Evolutionary conservation across 2,113 vertebrate genomes (phyloP), one percentile per base, ranked within the genome.

Genomic region (Neogobius melanostomus): DNA sequence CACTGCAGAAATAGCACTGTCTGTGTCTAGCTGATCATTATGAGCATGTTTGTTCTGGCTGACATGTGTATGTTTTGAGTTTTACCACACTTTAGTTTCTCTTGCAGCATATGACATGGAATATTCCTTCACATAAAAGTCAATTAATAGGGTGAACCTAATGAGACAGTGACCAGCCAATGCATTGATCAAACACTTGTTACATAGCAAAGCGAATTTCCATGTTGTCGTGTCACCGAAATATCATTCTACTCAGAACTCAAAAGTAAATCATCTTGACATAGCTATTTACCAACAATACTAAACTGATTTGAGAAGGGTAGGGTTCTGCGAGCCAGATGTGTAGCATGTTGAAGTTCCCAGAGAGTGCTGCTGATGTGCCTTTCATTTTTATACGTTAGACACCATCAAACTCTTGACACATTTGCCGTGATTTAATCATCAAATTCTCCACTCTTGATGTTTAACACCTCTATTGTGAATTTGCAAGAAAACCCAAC

Each of bases 321-420:
- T 63, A 57, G 21, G 36, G 66, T 82, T 91, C 89, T 92, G 88
- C 74, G 57, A 72, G 65, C 91, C 91, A 93, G 92, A 92, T 93
- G 90, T 75, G 72, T 66, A 72, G 70, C 74, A 72, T 6, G 70
- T 60, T 86, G 86, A 86, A 90, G 81, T 84, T 80, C 73, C 71
- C 66, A 67, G 53, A 67, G 53, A 68, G 47, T 4, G 21, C 59
- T 53, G 0, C 70, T 53, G 68, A 59, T 48, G 82, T 71, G 53
- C 72, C 77, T 75, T 77, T 75, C 62, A 79, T 82, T 82, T 86
- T 57, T 68, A 76, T 60, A 75, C 75, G 71, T 61, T 67, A 72
- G 66, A 74, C 69, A 72, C 61, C 74, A 82, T 69, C 57, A 82
- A 76, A 50, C n/a, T 43, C 8, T 77, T 75, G 74, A 45, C 52